Conservation (phyloP, 2,113 vertebrate genomes). For the Collichthys lucidus region DNA sequence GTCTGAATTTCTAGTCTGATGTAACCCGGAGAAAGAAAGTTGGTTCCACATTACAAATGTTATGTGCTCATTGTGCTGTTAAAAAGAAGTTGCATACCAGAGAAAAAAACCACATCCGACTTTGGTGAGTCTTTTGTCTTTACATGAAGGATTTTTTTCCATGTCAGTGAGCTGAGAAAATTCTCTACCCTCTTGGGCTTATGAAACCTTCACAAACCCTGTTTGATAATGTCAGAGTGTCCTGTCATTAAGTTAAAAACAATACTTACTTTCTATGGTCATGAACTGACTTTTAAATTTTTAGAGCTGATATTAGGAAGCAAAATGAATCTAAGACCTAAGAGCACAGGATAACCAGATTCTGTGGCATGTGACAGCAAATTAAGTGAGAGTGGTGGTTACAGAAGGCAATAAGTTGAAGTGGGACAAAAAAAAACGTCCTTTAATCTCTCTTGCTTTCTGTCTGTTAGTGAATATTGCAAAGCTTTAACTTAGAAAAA, state of each 20-base stretch:
- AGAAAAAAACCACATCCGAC: background rate
- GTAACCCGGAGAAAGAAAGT: slow-evolving; percentile 44
- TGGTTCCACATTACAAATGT: slow-evolving; percentile 15
- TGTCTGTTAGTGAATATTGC: background rate
- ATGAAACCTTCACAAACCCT: slow-evolving; percentile 12
- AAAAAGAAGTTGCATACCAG: slow-evolving; percentile 19
- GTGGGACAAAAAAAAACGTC: background rate
- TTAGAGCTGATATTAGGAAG: background rate
- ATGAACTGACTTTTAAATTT: background rate
- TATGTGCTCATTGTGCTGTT: slow-evolving; percentile 32
- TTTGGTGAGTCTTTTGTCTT: slow-evolving; percentile 4
- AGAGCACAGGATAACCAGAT: background rate
- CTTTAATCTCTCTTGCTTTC: background rate
- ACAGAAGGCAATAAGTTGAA: background rate
- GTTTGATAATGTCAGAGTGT: slow-evolving; percentile 14
- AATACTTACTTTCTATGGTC: background rate
- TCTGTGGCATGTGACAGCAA: background rate
- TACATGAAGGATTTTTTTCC: background rate
- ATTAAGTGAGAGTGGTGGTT: background rate
- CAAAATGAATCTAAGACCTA: background rate
- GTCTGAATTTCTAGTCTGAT: slow-evolving; percentile 31
- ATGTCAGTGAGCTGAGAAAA: slow-evolving; percentile 4
- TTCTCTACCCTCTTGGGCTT: background rate
- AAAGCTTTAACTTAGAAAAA: background rate
- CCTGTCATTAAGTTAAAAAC: slow-evolving; percentile 6